Base-by-base conservation (phyloP, 1,140 invertebrate genomes). In the Cephus cinctus region DNA sequence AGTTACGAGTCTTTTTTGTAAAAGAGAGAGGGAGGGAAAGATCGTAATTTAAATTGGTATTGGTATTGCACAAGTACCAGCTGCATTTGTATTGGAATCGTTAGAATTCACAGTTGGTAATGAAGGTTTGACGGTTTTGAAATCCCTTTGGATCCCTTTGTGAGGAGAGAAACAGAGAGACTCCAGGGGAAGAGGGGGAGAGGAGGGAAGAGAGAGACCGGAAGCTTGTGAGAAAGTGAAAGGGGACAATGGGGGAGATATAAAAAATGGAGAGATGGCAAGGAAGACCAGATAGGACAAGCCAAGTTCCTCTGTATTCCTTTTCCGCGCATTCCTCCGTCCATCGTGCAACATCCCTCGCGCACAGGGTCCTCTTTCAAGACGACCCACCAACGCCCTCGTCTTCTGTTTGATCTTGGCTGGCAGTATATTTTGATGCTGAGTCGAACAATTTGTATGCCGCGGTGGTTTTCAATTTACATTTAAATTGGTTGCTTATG, bases 401-500 rank as follows among this genome's bases (percentile, higher is more conserved):
- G 9, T 54, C 60, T 68, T 72, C 67, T 75, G 69, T 75, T 75
- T 75, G 73, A 76, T 75, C 72, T 75, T 73, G 67, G 67, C 67
- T 72, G 69, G 65, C 71, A 68, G 67, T 76, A 75, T 75, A 75
- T 75, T 75, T 75, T 74, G 72, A 76, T 67, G 74, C 67, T 67
- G 72, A 75, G 73, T 75, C 72, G 69, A 74, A 75, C 71, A 75
- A 76, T 76, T 76, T 76, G 74, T 76, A 76, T 76, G 74, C 74
- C 72, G 65, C 64, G 73, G 64, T 75, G 74, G 63, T 75, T 77
- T 77, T 77, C 74, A 77, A 77, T 77, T 77, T 77, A 77, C 74
- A 77, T 77, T 77, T 77, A 77, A 77, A 77, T 77, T 77, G 74
- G 71, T 75, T 76, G 74, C 73, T 76, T 76, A 76, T 76, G 74